A percentile compares a stretch with the other conserved stretches of the same genome.
These are phyloP conservation scores for Eristalis tenax DNA, from an alignment of 2,888 invertebrate genomes.

Conservation along the genomic window DNA sequence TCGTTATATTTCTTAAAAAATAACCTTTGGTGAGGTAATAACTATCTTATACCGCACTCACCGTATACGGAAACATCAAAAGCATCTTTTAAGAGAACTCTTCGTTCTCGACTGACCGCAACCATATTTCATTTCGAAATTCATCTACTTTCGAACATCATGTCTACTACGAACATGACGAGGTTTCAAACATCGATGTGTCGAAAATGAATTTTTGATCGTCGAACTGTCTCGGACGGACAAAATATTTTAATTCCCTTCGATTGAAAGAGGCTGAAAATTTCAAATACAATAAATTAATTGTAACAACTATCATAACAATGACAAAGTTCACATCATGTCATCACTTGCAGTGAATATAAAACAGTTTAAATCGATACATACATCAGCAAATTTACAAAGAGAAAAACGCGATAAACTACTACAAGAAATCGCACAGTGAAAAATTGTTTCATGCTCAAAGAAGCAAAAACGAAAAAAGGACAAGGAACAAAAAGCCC, in stretches of 20 bases:
- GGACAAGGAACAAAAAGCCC: conserved; percentile 41
- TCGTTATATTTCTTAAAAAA: too few species aligned
- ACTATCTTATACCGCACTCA: too few species aligned
- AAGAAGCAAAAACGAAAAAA: conserved; percentile 34
- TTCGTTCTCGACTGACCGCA: neutral
- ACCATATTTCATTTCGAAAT: conserved; percentile 20
- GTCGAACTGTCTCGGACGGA: conserved; percentile 68
- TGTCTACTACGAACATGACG: conserved; percentile 57
- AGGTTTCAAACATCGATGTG: conserved; percentile 63
- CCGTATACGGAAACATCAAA: neutral
- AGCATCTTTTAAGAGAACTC: neutral
- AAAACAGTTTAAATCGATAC: conserved; percentile 12
- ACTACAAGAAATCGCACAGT: conserved; percentile 60
- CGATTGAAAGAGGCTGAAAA: conserved; percentile 41
- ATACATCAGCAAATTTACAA: conserved; percentile 24
- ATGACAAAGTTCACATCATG: conserved; percentile 39
- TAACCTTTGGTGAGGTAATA: too few species aligned
- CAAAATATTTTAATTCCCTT: conserved; percentile 66
- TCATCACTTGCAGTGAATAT: conserved; percentile 31
- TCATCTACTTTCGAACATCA: conserved; percentile 43
- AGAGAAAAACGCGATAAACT: conserved; percentile 49
- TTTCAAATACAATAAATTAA: conserved; percentile 46
- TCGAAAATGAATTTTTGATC: conserved; percentile 63
- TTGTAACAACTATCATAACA: conserved; percentile 31
- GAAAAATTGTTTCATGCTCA: conserved; percentile 54